Conservation (phyloP, 64 coral and sea anemone genomes). For the Stylophora pistillata region DNA sequence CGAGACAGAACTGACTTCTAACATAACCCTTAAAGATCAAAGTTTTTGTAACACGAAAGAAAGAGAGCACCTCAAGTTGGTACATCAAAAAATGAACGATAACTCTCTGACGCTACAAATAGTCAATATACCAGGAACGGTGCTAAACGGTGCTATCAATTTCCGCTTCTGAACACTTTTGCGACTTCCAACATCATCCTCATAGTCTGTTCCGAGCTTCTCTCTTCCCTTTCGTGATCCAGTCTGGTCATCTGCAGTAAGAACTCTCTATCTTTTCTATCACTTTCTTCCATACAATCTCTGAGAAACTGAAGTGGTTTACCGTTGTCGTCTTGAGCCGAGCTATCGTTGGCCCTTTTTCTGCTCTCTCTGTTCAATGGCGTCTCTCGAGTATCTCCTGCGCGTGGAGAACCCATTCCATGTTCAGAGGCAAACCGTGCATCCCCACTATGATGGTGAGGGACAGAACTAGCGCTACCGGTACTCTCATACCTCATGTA, state of each 20-base stretch:
- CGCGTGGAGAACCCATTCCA: background rate
- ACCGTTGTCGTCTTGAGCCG: slow-evolving; percentile 4
- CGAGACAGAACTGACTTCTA: too few species aligned
- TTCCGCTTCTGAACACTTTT: slow-evolving; percentile 36
- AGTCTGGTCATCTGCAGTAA: slow-evolving; percentile 32
- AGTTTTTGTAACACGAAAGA: too few species aligned
- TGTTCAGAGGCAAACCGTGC: background rate
- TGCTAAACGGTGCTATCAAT: background rate
- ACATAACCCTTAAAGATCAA: too few species aligned
- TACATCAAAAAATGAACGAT: too few species aligned
- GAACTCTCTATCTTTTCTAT: slow-evolving; percentile 35
- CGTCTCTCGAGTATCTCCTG: background rate
- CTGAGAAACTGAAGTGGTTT: slow-evolving; percentile 30
- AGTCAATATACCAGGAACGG: background rate
- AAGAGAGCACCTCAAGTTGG: too few species aligned
- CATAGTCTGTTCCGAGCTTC: slow-evolving; percentile 14
- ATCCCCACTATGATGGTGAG: slow-evolving; percentile 4
- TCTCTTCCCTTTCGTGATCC: slow-evolving; percentile 30
- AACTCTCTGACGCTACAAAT: background rate
- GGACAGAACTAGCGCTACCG: background rate
- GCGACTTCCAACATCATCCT: slow-evolving; percentile 33
- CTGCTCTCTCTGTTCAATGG: background rate
- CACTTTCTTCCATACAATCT: slow-evolving; percentile 37
- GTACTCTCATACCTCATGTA: too few species aligned
- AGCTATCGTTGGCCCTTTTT: background rate